Evolutionary conservation across 2,797 vertebrate genomes (phyloP), one percentile per base, ranked within the genome.

Genomic region (Vireo griseus): DNA sequence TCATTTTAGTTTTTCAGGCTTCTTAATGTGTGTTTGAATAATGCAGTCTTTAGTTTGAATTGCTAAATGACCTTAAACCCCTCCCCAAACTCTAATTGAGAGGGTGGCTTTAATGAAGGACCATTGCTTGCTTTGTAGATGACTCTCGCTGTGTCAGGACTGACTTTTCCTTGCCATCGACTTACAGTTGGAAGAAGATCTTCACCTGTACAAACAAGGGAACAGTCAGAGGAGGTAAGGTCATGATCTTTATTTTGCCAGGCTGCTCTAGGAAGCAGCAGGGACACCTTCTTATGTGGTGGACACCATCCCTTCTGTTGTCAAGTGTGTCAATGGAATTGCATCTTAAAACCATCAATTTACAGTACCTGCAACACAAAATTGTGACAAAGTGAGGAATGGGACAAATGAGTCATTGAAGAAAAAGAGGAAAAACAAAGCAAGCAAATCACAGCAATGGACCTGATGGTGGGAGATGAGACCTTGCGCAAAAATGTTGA

Each of bases 101-200:
- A 10, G 11, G 11, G 5, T 80, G 45, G 24, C 21, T 74, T 73
- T 80, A 63, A 92, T 91, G 67, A 95, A 42, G 22, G 58, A 65
- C 91, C 71, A 1, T 13, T 97, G 92, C 85, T 92, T 93, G 95
- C 90, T 91, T 97, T 95, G 47, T 91, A 99, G 99, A 99, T 99
- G 98, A 99, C 99, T 86, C 97, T 99, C 96, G 99, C 99, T 76
- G 98, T 97, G 71, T 99, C 99, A 11, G 99, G 99, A 67, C 97
- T 99, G 94, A 99, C 97, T 97, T 99, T 98, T 97, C 99, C 99
- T 91, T 99, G 99, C 97, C 99, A 99, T 97, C 99, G 98, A 93
- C 99, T 99, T 93, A 99, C 98, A 88, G 99, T 99, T 96, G 99
- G 99, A 96, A 98, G 99, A 98, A 99, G 99, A 97, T 98, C 98